Evolutionary conservation across 2,113 vertebrate genomes (phyloP), one percentile per base, ranked within the genome.

Genomic region (Sphaerodactylus townsendi): DNA sequence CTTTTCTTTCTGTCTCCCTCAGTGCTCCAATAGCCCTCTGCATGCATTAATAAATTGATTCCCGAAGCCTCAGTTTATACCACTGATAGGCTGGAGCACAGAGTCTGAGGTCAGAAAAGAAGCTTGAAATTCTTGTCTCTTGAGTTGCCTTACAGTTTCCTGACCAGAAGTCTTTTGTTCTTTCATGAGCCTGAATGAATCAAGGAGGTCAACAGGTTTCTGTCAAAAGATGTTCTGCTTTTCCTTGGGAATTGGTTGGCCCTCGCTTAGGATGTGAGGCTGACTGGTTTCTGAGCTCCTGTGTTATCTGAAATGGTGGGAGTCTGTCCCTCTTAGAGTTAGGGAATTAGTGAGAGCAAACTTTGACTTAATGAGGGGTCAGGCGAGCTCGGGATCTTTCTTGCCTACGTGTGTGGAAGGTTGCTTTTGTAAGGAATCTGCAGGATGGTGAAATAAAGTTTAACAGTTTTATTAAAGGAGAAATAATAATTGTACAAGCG

Each of bases 31-130:
- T 72, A 85, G 78, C 19, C 3, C n/a, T 72, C 59, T 79, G 83
- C 76, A 85, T 85, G 83, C 5, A 19, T 71, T 78, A 64, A 46
- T 79, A 77, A 78, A 78, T 35, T 62, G 21, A 46, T 48, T 39
- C 48, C 2, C 59, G 37, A 59, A 76, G 37, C 48, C 28, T 69
- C 39, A 44, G 64, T 76, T 83, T 41, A 46, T 83, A 35, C 25
- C 11, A 4, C 37, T 62, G 48, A 76, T 69, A 5, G 62, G 56
- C 62, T 53, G 30, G 21, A 41, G 10, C 39, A 62, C 46, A 78
- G 39, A 66, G 37, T 76, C 30, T 35, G 59, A 30, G 23, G 66
- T 81, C 48, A 70, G 15, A 28, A 21, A 70, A 13, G 66, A 71
- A 39, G 68, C 70, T 62, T 62, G 39, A 46, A 44, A 62, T 46